Evolutionary conservation across 2,888 invertebrate genomes (phyloP).

Genomic region (Sylvicola cinctus): DNA sequence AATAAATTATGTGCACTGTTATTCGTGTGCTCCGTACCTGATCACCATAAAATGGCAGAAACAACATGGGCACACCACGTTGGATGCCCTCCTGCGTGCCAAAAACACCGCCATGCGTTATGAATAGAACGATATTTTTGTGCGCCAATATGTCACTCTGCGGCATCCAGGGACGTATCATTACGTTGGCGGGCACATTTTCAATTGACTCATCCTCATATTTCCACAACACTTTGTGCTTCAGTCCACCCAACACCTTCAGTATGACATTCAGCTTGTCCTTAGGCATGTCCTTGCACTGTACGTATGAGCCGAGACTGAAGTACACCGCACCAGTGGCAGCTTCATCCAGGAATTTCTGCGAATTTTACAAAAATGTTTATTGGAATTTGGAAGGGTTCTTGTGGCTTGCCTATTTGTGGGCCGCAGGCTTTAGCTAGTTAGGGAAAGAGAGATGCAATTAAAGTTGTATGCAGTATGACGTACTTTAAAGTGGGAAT

Average conservation of each 20-base stretch:
- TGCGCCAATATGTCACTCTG: slow-evolving; percentile 30
- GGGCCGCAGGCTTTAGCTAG: no score
- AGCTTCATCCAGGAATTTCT: slow-evolving; percentile 21
- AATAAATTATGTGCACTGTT: no score
- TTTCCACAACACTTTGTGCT: slow-evolving; percentile 31
- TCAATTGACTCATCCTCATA: slow-evolving; percentile 25
- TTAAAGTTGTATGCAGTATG: no score
- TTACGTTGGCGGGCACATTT: slow-evolving; percentile 24
- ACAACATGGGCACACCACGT: slow-evolving; percentile 12
- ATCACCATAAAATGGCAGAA: background rate
- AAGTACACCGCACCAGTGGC: slow-evolving; percentile 26
- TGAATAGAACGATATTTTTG: slow-evolving; percentile 25
- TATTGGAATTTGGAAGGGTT: no score
- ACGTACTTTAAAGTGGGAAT: no score
- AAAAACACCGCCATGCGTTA: slow-evolving; percentile 23
- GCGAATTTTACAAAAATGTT: no score
- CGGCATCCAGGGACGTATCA: slow-evolving; percentile 30
- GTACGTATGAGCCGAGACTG: slow-evolving; percentile 27
- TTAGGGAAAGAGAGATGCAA: no score
- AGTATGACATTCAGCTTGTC: slow-evolving; percentile 19
- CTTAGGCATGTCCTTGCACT: slow-evolving; percentile 24
- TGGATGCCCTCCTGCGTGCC: slow-evolving; percentile 23
- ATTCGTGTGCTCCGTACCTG: no score
- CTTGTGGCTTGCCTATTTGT: no score
- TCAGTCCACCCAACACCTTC: slow-evolving; percentile 24